phyloP scores from a whole-genome alignment of 1,140 invertebrate species.

The Calephelis virginiensis region DNA sequence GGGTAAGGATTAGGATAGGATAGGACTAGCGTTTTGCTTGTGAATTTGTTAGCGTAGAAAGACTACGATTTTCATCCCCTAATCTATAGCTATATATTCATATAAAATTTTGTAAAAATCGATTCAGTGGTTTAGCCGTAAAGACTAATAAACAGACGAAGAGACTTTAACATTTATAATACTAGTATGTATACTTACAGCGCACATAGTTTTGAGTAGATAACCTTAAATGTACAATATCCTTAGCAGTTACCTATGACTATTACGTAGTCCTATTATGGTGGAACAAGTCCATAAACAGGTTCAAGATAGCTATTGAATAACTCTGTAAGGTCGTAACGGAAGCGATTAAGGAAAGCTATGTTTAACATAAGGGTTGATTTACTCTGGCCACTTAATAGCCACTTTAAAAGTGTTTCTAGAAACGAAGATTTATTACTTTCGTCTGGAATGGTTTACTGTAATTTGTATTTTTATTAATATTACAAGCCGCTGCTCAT shows the following conservation, averaged over 20 bases:
- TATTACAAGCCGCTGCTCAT: neutral
- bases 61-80: no score
- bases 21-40: no score
- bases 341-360: slow-evolving; percentile 10
- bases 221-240: neutral
- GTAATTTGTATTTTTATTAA: slow-evolving; percentile 11
- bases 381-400: slow-evolving; percentile 6
- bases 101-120: no score
- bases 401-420: slow-evolving; percentile 3
- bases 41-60: no score
- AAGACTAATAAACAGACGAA: no score
- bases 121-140: no score
- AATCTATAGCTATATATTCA: no score
- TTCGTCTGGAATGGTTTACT: slow-evolving; percentile 1
- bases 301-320: slow-evolving; percentile 25
- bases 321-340: slow-evolving; percentile 19
- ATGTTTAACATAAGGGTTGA: slow-evolving; percentile 14
- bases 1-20: no score
- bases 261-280: slow-evolving; percentile 19
- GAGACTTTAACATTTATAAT: no score
- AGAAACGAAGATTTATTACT: slow-evolving; percentile 8
- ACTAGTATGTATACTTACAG: no score
- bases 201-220: no score
- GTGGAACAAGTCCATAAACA: slow-evolving; percentile 17
- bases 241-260: slow-evolving; percentile 9